phyloP scores from a whole-genome alignment of 2,888 invertebrate genomes.

The Oxytorus armatus region DNA sequence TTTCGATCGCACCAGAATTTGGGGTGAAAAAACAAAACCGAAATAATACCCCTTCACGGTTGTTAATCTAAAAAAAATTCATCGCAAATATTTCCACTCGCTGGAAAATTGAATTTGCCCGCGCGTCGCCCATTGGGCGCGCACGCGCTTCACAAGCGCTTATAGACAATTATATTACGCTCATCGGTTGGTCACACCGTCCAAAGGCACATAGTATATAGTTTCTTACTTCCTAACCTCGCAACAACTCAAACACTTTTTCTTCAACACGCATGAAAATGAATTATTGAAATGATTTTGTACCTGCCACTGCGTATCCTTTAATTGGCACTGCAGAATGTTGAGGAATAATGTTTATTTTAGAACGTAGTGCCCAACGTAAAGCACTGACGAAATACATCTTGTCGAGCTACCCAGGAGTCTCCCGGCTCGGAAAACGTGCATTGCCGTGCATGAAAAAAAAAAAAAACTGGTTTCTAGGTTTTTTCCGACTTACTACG shows the following conservation, averaged over 20 bases:
- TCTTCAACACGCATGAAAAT: background rate
- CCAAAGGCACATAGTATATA: background rate
- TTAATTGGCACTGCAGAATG: slow-evolving; percentile 70
- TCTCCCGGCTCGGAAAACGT: slow-evolving; percentile 3
- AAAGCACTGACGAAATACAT: slow-evolving; percentile 66
- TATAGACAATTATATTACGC: background rate
- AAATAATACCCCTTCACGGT: no score
- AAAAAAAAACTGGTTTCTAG: no score
- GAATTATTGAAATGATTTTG: slow-evolving; percentile 7
- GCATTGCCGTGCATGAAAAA: no score
- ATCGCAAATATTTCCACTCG: background rate
- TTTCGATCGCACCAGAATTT: no score
- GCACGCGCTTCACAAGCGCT: background rate
- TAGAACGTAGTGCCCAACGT: slow-evolving; percentile 59
- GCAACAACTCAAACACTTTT: background rate
- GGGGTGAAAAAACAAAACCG: no score
- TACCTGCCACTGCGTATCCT: slow-evolving; percentile 71
- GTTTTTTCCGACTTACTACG: background rate
- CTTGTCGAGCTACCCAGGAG: background rate
- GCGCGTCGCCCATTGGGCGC: background rate
- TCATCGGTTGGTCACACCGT: slow-evolving; percentile 29
- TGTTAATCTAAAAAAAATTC: no score
- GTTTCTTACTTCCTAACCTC: slow-evolving; percentile 61
- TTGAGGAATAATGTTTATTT: slow-evolving; percentile 66
- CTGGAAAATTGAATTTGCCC: slow-evolving; percentile 35